Evolutionary conservation across 2,797 vertebrate genomes (phyloP), one percentile per base, ranked within the genome.

Genomic region (Okamejei kenojei): DNA sequence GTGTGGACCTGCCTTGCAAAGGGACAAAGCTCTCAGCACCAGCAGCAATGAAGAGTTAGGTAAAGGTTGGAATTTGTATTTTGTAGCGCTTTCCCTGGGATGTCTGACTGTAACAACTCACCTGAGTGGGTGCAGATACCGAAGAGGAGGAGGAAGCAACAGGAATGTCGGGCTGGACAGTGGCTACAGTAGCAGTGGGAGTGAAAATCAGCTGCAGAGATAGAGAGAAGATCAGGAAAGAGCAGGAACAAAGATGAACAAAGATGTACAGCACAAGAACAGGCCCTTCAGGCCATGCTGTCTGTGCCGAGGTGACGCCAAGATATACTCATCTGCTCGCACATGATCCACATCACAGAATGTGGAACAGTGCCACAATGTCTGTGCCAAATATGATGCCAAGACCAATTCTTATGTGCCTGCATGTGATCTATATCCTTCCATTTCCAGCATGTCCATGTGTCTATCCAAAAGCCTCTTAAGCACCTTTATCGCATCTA

Each of bases 81-180:
- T 23, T 38, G 35, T 26, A 71, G 35, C 32, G 86, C 35, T 32
- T 10, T 8, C 63, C 71, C 17, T 7, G 68, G 63, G 35, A 73
- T 73, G n/a, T 73, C 35, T 71, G 68, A 73, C 35, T 7, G 38
- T 73, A 45, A 73, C 93, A 94, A 94, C 98, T 98, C 97, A 99
- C 98, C 98, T 98, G 97, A 96, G 97, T 97, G 94, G 98, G 98
- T 96, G 98, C 96, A 94, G 98, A 96, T 95, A 97, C 97, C 96
- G 97, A 97, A 94, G 97, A 97, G 95, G 97, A 95, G 94, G 95
- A 96, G 90, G 97, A 97, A 94, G 98, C 97, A 95, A 97, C 96
- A 94, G 98, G 98, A 95, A 98, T 97, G 95, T 99, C 98, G 95
- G 98, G 97, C 94, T 97, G 98, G 95, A 98, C 97, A 95, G 98